These are phyloP conservation scores for Proctacanthus coquilletti DNA, from an alignment of 1,140 invertebrate species.

Conservation along the genomic window DNA sequence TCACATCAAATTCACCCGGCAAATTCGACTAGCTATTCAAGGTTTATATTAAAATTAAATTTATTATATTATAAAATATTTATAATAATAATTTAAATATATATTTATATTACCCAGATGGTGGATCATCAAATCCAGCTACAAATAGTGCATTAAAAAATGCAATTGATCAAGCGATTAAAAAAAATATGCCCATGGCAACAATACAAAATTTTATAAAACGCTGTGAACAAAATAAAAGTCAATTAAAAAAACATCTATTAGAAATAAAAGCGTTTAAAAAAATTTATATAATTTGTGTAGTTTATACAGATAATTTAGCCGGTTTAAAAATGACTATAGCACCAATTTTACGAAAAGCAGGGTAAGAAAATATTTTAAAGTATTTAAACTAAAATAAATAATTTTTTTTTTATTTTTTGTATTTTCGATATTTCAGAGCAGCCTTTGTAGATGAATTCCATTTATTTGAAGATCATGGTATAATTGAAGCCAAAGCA, in stretches of 20 bases:
- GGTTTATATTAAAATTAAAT: conserved; percentile 24
- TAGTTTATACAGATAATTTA: conserved; percentile 23
- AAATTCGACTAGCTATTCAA: conserved; percentile 39
- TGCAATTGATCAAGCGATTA: conserved; percentile 40
- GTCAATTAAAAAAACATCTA: conserved; percentile 18
- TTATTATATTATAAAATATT: conserved; percentile 7
- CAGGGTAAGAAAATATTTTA: conserved; percentile 28
- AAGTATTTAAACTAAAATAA: too few species aligned
- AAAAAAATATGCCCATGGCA: conserved; percentile 39
- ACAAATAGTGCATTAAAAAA: conserved; percentile 37
- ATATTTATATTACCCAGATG: conserved; percentile 24
- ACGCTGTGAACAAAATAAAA: conserved; percentile 26
- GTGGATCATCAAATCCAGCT: conserved; percentile 36
- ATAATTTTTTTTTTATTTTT: too few species aligned
- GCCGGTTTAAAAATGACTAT: conserved; percentile 22
- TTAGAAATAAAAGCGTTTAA: conserved; percentile 29
- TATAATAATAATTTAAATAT: conserved; percentile 6
- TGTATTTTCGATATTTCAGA: conserved; percentile 10
- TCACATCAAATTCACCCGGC: conserved; percentile 31
- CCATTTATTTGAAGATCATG: conserved; percentile 36
- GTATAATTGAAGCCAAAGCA: conserved; percentile 32
- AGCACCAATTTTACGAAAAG: conserved; percentile 32
- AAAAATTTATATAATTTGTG: conserved; percentile 18
- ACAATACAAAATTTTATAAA: conserved; percentile 40
- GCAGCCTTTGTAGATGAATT: conserved; percentile 16